Conservation (phyloP, 2,113 vertebrate species). For the Bucco capensis region DNA sequence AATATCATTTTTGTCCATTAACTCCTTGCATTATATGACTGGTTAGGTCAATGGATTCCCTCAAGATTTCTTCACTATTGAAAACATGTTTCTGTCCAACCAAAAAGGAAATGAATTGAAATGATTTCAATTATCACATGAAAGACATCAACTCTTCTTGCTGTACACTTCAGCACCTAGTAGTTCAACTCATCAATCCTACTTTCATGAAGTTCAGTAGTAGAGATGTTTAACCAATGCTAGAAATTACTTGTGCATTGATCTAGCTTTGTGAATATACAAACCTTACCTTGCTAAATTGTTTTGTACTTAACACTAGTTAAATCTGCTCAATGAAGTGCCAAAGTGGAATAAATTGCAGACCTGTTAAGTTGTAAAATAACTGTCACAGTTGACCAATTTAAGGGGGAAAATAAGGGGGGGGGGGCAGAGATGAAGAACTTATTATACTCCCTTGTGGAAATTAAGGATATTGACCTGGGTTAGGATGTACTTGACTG, state of each 20-base stretch:
- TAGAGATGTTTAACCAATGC: constrained; percentile 8
- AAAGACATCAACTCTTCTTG: constrained; percentile 32
- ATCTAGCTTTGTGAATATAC: not conserved
- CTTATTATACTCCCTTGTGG: not conserved
- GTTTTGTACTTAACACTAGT: constrained; percentile 4
- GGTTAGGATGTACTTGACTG: not conserved
- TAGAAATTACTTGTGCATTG: constrained; percentile 3
- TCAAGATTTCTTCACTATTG: constrained; percentile 71
- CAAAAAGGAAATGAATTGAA: constrained; percentile 74
- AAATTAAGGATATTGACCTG: not conserved
- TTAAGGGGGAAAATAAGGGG: no score
- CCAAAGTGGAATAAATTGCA: constrained; percentile 31
- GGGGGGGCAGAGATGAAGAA: not conserved
- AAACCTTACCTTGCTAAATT: constrained; percentile 20
- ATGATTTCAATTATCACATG: constrained; percentile 76
- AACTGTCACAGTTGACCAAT: not conserved
- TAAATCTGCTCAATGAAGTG: not conserved
- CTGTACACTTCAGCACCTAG: constrained; percentile 54
- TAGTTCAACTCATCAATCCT: constrained; percentile 44
- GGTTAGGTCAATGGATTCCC: constrained; percentile 75
- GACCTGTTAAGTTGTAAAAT: constrained; percentile 40
- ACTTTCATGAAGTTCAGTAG: constrained; percentile 49
- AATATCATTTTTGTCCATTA: constrained; percentile 79
- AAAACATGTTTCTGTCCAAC: constrained; percentile 73
- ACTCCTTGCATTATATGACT: constrained; percentile 68